Percentiles rank a stretch among this genome's conserved stretches.
Evolutionary conservation across 2,113 vertebrate genomes (phyloP).

Genomic region (Galeopterus variegatus): DNA sequence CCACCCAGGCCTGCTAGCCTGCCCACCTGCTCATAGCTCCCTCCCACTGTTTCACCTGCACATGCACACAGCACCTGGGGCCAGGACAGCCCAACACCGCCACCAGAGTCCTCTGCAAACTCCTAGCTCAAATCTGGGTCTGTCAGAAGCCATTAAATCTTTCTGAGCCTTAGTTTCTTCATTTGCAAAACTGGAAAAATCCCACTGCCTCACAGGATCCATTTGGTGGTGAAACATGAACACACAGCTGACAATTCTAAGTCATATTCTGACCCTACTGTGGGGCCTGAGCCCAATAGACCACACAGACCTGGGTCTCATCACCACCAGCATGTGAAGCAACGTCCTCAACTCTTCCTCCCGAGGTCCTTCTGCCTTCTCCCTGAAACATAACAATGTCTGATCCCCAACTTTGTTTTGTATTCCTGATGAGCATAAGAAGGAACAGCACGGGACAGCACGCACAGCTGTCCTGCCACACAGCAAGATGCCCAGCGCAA

Average conservation of each 20-base stretch:
- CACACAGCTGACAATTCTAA: too few relatives aligned
- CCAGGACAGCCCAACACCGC: rapidly evolving
- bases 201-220: background rate
- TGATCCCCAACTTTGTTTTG: too few relatives aligned
- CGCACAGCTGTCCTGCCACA: background rate
- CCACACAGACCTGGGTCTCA: too few relatives aligned
- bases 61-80: background rate
- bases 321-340: rapidly evolving
- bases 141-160: background rate
- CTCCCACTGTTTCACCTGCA: too few relatives aligned
- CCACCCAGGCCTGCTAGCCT: background rate
- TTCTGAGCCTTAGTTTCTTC: background rate
- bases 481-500: rapidly evolving
- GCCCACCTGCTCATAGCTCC: too few relatives aligned
- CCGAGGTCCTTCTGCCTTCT: background rate
- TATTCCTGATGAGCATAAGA: too few relatives aligned
- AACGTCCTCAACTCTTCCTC: rapidly evolving
- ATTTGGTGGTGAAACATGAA: too few relatives aligned
- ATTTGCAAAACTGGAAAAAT: background rate
- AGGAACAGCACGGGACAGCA: too few relatives aligned
- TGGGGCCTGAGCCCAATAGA: background rate
- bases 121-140: background rate
- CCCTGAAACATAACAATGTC: background rate
- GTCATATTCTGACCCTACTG: rapidly evolving
- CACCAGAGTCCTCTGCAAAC: background rate